phyloP scores from a whole-genome alignment of 2,797 vertebrate genomes.

The Holocentrus rufus region DNA sequence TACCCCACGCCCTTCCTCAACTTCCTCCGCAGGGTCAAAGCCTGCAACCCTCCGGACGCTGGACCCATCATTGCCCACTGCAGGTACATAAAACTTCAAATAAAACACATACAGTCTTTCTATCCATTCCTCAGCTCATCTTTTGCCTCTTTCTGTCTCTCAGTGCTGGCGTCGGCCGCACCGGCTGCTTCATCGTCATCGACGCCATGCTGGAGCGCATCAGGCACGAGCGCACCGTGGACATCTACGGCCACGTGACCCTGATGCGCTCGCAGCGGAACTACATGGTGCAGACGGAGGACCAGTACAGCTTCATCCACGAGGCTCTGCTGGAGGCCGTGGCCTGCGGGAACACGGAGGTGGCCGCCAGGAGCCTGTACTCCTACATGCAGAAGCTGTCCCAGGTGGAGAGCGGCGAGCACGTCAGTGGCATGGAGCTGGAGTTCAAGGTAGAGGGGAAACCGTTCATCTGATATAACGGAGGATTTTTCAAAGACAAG shows the following conservation, averaged over 20 bases:
- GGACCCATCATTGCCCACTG: slow-evolving; percentile 96
- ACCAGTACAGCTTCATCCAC: slow-evolving; percentile 99
- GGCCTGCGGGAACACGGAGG: slow-evolving; percentile 95
- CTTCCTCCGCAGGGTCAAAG: slow-evolving; percentile 95
- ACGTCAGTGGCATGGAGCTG: slow-evolving; percentile 95
- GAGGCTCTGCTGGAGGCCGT: slow-evolving; percentile 97
- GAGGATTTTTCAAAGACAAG: no score
- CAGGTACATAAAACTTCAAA: slow-evolving; percentile 83
- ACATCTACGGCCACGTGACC: slow-evolving; percentile 96
- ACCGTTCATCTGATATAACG: no score
- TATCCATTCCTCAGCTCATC: not conserved
- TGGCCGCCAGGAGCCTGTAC: slow-evolving; percentile 93
- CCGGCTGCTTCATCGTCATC: slow-evolving; percentile 97
- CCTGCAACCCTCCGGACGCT: slow-evolving; percentile 95
- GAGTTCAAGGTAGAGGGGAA: slow-evolving; percentile 93
- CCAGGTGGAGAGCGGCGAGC: slow-evolving; percentile 92
- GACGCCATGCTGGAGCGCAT: slow-evolving; percentile 98
- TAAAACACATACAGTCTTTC: not conserved
- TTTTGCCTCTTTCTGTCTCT: slow-evolving; percentile 1
- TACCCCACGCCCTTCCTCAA: slow-evolving; percentile 98
- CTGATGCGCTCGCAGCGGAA: slow-evolving; percentile 98
- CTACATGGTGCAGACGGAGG: slow-evolving; percentile 99
- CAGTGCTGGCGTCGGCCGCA: slow-evolving; percentile 95
- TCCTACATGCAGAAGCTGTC: slow-evolving; percentile 97
- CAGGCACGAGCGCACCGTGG: slow-evolving; percentile 93